Base-by-base conservation (phyloP, 1,140 invertebrate species). In the roundworm (Caenorhabditis elegans) region DNA sequence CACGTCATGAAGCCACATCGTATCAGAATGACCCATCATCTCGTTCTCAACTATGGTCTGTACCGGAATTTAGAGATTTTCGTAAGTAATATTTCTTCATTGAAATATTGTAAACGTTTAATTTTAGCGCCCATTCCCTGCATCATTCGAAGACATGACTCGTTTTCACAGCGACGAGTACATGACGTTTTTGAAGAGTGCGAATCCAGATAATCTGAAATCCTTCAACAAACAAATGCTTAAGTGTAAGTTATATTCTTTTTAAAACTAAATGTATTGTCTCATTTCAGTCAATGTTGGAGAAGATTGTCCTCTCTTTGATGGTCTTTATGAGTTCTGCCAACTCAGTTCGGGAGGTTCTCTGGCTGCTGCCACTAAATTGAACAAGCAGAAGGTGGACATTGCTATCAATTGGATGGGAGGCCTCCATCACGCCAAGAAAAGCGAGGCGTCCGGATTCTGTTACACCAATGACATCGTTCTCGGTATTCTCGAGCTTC, bases 191-290 rank as follows among this genome's bases (percentile, higher is more conserved):
- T 91, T 99, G 65, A 92, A 96, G 28, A 97, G 95, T 82, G 99
- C 99, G 86, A 92, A 96, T 85, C 98, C 98, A 31, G 98, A 99
- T 90, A 99, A 99, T 89, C 97, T 99, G 95, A 94, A 95, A 4
- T 96, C 98, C 91, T 99, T 97, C 91, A 99, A 98, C 90, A 99
- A 99, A 91, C 97, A 99, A 91, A 99, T 99, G 97, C 96, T 99
- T 90, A 93, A 96, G 91, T 99, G 95, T 96, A 93, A 94, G 93
- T 79, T 77, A 13, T 26, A 2, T 53, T 48, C 15, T 28, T 19
- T 82, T 11, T 31, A n/a, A 11, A 36, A 19, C 46, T 47, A 11
- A 11, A 11, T n/a, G 11, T 15, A 19, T 48, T 48, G 47, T 19
- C 47, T 15, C 15, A 48, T 86, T 92, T 49, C 85, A 94, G 94